Evolutionary conservation across 2,113 vertebrate species (phyloP).

Genomic region (Rhinolophus sinicus): DNA sequence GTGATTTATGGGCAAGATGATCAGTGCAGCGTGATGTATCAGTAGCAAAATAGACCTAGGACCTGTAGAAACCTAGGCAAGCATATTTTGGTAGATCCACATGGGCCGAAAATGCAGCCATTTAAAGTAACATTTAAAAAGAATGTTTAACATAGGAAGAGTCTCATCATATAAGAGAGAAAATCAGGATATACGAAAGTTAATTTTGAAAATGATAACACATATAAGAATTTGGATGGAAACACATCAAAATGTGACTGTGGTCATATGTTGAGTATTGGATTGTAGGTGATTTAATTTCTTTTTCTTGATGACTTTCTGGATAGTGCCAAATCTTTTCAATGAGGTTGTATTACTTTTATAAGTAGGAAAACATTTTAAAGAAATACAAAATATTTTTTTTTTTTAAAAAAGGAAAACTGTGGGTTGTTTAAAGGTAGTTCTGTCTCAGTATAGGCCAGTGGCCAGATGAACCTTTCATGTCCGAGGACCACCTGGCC

Average conservation of each 20-base stretch:
- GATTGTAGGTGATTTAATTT: background rate
- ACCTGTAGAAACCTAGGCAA: too few relatives aligned
- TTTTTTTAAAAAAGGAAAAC: background rate
- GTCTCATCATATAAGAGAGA: background rate
- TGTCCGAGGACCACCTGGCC: background rate
- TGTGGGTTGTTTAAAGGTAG: background rate
- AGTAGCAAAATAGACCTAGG: too few relatives aligned
- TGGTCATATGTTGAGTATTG: background rate
- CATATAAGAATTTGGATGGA: background rate
- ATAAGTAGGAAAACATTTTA: background rate
- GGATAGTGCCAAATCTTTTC: background rate
- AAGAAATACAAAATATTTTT: background rate
- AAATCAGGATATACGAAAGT: background rate
- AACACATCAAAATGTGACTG: background rate
- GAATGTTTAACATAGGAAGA: background rate
- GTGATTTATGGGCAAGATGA: too few relatives aligned
- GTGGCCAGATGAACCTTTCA: background rate
- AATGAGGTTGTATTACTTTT: background rate
- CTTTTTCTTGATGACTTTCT: slow-evolving; percentile 36
- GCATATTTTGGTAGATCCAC: too few relatives aligned
- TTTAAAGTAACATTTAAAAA: background rate
- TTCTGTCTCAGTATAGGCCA: background rate
- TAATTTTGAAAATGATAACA: slow-evolving; percentile 8
- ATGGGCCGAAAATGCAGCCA: background rate
- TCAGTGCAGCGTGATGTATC: too few relatives aligned